Conservation (phyloP, 2,797 vertebrate species). For the Sebastes nivosus region DNA sequence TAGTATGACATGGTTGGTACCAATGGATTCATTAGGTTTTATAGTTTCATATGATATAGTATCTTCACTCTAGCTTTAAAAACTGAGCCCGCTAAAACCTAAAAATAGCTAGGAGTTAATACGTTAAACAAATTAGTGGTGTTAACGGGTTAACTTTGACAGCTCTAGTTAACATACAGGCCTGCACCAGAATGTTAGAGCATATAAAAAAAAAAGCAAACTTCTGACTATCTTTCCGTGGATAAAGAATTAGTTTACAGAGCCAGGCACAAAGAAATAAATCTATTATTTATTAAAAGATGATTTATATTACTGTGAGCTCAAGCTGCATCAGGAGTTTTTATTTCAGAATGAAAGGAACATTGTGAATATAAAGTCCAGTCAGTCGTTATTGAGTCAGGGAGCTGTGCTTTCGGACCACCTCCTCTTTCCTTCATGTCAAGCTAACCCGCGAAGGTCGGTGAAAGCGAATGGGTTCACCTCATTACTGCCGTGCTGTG, state of each 20-base stretch:
- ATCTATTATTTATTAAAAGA: background rate
- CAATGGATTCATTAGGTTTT: no score
- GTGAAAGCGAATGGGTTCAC: slow-evolving; percentile 27
- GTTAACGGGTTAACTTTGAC: no score
- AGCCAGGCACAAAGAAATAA: background rate
- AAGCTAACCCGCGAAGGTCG: slow-evolving; percentile 17
- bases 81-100: no score
- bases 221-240: no score
- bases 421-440: slow-evolving; percentile 6
- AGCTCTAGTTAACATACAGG: background rate
- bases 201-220: background rate
- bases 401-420: background rate
- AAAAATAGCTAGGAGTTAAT: no score
- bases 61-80: no score
- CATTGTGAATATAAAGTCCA: background rate
- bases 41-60: no score
- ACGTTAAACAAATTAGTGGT: no score
- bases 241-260: background rate
- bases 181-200: background rate
- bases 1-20: no score
- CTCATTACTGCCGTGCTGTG: slow-evolving; percentile 2
- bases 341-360: background rate
- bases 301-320: background rate
- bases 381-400: background rate
- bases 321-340: slow-evolving; percentile 6